phyloP scores from a whole-genome alignment of 2,888 invertebrate species.

The Drosophila kanekoi region DNA sequence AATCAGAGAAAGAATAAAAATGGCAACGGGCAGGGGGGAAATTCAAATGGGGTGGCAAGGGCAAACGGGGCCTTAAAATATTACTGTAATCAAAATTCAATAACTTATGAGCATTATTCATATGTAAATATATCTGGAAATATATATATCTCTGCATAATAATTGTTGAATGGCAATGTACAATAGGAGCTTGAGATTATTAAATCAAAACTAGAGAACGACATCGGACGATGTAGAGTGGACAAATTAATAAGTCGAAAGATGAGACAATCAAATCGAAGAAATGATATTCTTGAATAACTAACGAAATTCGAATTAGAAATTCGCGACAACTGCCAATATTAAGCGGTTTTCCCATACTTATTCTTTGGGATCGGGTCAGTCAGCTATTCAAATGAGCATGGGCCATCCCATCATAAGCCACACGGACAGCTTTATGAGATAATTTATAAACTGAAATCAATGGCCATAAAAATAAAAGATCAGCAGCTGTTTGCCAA shows the following conservation, averaged over 20 bases:
- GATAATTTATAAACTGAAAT: slow-evolving; percentile 55
- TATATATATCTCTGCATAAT: slow-evolving; percentile 34
- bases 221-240: slow-evolving; percentile 6
- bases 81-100: slow-evolving; percentile 68
- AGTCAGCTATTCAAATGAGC: slow-evolving; percentile 60
- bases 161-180: slow-evolving; percentile 21
- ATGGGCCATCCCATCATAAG: slow-evolving; percentile 26
- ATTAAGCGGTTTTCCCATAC: slow-evolving; percentile 45
- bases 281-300: slow-evolving; percentile 15
- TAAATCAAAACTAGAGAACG: slow-evolving; percentile 20
- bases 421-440: slow-evolving; percentile 57
- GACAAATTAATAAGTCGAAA: neutral
- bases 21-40: slow-evolving; percentile 8
- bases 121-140: slow-evolving; percentile 37
- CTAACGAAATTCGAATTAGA: slow-evolving; percentile 8
- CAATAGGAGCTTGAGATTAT: slow-evolving; percentile 12
- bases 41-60: slow-evolving; percentile 16
- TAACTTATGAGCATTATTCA: slow-evolving; percentile 43
- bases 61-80: slow-evolving; percentile 33
- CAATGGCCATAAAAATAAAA: slow-evolving; percentile 28
- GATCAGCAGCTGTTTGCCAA: slow-evolving; percentile 19
- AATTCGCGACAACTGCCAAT: slow-evolving; percentile 17
- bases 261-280: neutral
- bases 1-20: slow-evolving; percentile 22
- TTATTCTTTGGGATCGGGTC: slow-evolving; percentile 28